Evolutionary conservation across 2,113 vertebrate genomes (phyloP).

Genomic region (Benitochromis conjunctus): DNA sequence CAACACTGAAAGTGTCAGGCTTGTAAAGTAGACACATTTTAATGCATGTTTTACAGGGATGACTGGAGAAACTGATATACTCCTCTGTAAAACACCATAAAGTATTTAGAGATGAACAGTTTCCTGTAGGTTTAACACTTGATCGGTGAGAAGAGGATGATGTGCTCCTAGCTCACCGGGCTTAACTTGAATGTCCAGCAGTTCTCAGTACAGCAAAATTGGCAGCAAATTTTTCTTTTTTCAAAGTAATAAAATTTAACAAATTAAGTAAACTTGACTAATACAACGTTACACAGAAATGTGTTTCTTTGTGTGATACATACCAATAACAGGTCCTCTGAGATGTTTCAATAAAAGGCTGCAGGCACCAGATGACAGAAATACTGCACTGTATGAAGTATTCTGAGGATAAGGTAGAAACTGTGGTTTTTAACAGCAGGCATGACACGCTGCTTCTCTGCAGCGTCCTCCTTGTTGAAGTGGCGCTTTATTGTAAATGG

Average conservation of each 20-base stretch:
- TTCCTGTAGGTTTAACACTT: neutral
- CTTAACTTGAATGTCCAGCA: neutral
- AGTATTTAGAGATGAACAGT: neutral
- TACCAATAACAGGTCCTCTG: neutral
- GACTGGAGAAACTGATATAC: neutral
- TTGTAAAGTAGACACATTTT: neutral
- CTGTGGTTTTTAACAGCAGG: neutral
- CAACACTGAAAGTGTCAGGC: neutral
- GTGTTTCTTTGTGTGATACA: neutral
- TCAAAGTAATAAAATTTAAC: neutral
- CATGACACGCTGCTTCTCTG: neutral
- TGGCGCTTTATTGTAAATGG: neutral
- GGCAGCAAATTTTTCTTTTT: neutral
- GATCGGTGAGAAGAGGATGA: neutral
- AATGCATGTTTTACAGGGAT: neutral
- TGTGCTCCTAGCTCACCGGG: neutral
- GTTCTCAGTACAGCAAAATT: neutral
- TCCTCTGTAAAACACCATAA: neutral
- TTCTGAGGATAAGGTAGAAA: neutral
- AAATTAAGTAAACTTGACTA: neutral
- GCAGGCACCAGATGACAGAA: neutral
- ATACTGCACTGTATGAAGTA: neutral
- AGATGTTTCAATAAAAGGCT: neutral
- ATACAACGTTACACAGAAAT: neutral
- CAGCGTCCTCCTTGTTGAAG: neutral